Base-by-base conservation (phyloP, 2,113 vertebrate genomes). In the Tupaia tana region DNA sequence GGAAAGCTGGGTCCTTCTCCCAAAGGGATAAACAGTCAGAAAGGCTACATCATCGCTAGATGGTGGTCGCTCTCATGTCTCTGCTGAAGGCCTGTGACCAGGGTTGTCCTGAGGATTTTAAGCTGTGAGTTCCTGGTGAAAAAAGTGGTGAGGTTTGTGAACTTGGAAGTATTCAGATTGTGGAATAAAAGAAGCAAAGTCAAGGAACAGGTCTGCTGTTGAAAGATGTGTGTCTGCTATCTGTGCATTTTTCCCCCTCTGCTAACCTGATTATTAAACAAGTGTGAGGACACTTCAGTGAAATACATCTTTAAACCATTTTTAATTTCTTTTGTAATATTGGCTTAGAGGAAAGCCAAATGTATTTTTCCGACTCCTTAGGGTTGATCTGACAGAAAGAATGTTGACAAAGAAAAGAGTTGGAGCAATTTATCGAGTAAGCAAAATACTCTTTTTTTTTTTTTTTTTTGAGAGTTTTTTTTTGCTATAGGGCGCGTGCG, bases 301-400 rank as follows among this genome's bases (percentile, higher is more conserved):
- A 86, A 81, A 89, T 73, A 15, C 1, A 0, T 27, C 94, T 91
- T 15, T 73, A 67, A 85, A 83, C 15, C 66, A 31, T 61, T 91
- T 95, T 95, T 52, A 43, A 54, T 95, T 94, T 63, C 43, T 77
- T 84, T 90, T 74, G 29, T 69, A 73, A 27, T 56, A 83, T 31
- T 90, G 58, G 82, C 27, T 70, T 78, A 92, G 27, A 86, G 19
- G 10, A 82, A 85, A 90, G 78, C 63, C 43, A 81, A 27, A 61
- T 31, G 19, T 85, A 56, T 80, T 73, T 92, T 20, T 80, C 34
- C 6, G 66, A 24, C 56, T 95, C 52, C 77, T 97, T 84, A 81
- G 34, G 27, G 19, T n/a, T 66, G 16, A 70, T 69, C 25, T 43
- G 54, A 91, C 24, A 12, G 6, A 9, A 0, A 11, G 79, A 77